Evolutionary conservation across 2,113 vertebrate species (phyloP), one percentile per base, ranked within the genome.

Genomic region (Hassar affinis): DNA sequence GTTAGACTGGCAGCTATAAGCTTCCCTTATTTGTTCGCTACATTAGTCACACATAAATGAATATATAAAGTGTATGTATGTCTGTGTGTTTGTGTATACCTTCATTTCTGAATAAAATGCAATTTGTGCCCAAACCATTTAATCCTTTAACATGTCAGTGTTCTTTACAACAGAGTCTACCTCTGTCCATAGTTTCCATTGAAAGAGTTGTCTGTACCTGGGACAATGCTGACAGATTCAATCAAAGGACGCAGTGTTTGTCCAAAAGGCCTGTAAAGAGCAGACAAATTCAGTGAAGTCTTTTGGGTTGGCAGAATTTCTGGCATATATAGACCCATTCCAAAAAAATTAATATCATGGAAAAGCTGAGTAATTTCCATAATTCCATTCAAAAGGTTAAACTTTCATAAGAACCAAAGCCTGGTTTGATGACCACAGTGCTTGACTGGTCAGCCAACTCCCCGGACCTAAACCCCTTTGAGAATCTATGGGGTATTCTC

Each of bases 221-320:
- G 96, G 85, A 95, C 95, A 88, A 98, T 94, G 88, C 91, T 92
- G 82, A 97, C 90, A 88, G 96, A 95, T 83, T 96, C 96, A 92
- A 98, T 91, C 30, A 98, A 82, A 38, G 96, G 97, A 84, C 95
- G 95, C 87, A 99, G 94, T 38, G 95, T 95, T 93, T 97, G 97
- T 92, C 97, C 97, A 81, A 99, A 97, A 30, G 97, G 97, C 90
- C 97, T 99, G 89, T 17, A 71, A 88, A 91, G 78, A 84, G 84
- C 12, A 77, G 47, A 87, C 22, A 72, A 27, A 2, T 0, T 3
- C 11, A 71, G 35, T 33, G 4, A 27, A 47, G 22, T 7, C 6
- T 75, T 75, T 68, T 12, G 11, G 33, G 49, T 20, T 79, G 59
- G 45, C 51, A 22, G 42, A 22, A 64, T 66, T 79, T 56, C 1